Evolutionary conservation across 2,113 vertebrate species (phyloP).

Genomic region (Ivindomyrus marchei): DNA sequence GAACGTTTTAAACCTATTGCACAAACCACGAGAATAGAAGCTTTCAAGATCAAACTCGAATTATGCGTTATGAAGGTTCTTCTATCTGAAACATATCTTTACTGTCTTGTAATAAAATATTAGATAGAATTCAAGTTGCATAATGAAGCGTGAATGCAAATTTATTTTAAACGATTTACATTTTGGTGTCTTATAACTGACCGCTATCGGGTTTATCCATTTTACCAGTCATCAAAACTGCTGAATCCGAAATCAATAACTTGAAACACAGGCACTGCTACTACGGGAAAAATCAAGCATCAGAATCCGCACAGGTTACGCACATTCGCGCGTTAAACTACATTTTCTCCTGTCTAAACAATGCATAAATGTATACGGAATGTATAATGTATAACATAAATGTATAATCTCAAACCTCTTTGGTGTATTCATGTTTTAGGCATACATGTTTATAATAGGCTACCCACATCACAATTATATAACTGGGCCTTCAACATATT

Average conservation of each 20-base stretch:
- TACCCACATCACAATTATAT: background rate
- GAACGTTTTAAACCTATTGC: background rate
- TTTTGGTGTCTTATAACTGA: background rate
- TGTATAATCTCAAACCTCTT: background rate
- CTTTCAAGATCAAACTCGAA: background rate
- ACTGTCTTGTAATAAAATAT: background rate
- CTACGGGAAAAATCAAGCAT: background rate
- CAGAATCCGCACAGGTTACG: background rate
- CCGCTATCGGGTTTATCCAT: background rate
- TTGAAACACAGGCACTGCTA: background rate
- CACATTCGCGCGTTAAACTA: background rate
- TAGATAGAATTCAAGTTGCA: background rate
- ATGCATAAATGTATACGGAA: background rate
- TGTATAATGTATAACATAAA: too few relatives aligned
- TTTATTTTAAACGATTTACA: background rate
- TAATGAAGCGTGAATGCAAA: background rate
- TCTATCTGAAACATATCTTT: background rate
- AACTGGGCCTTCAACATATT: background rate
- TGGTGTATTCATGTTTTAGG: background rate
- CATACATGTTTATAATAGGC: background rate
- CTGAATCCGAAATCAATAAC: background rate
- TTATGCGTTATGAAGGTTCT: background rate
- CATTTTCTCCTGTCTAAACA: background rate
- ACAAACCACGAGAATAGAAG: background rate
- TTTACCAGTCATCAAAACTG: background rate